phyloP scores from a whole-genome alignment of 2,113 vertebrate species.

The Clarias macrocephalus region DNA sequence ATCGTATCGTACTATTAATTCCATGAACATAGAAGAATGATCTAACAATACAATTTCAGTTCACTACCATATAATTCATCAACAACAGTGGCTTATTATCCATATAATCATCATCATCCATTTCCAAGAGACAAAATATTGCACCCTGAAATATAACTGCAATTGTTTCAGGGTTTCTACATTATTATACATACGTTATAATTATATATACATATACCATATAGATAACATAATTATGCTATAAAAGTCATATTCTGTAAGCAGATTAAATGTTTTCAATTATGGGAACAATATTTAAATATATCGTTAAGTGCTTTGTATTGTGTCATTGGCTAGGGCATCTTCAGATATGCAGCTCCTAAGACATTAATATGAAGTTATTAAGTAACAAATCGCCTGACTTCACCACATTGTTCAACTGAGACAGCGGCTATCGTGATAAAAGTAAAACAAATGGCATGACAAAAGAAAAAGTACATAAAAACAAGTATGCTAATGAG shows the following conservation, averaged over 20 bases:
- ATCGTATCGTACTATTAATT: neutral
- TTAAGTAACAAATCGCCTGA: neutral
- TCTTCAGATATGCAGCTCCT: neutral
- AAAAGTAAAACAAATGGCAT: neutral
- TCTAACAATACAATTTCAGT: neutral
- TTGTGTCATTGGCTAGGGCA: neutral
- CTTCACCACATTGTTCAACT: neutral
- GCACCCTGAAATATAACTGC: too few relatives aligned
- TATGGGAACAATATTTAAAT: neutral
- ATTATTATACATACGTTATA: neutral
- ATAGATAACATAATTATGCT: neutral
- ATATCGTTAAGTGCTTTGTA: neutral
- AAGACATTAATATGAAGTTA: neutral
- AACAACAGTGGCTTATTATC: too few relatives aligned
- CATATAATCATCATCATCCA: too few relatives aligned
- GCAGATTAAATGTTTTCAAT: neutral
- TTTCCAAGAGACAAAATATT: too few relatives aligned
- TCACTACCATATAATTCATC: too few relatives aligned
- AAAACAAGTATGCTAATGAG: constrained; percentile 7
- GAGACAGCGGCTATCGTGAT: neutral
- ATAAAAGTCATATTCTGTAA: neutral
- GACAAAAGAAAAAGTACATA: neutral
- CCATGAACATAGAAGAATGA: neutral
- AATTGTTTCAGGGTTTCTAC: neutral
- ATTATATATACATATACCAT: too few relatives aligned